Evolutionary conservation across 2,113 vertebrate genomes (phyloP).

Genomic region (human (Homo sapiens)): GRCh38 chr9:15282001-15282500

Average conservation of each 20-base stretch:
- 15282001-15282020: slow-evolving; percentile 15
- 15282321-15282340: neutral
- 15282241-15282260: neutral
- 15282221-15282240: neutral
- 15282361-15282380: neutral
- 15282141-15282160: slow-evolving; percentile 30
- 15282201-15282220: neutral
- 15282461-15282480: too few relatives aligned
- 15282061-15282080: too few relatives aligned
- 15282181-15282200: slow-evolving; percentile 1
- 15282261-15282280: neutral
- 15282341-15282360: neutral
- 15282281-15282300: neutral
- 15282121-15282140: neutral
- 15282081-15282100: neutral
- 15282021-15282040: neutral
- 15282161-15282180: neutral
- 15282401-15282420: neutral
- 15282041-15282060: too few relatives aligned
- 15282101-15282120: neutral
- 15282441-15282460: neutral
- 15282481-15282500: neutral
- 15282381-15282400: neutral
- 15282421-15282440: neutral
- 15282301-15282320: neutral